phyloP scores from a whole-genome alignment of 2,888 invertebrate species.

The Uloborus plumipes region DNA sequence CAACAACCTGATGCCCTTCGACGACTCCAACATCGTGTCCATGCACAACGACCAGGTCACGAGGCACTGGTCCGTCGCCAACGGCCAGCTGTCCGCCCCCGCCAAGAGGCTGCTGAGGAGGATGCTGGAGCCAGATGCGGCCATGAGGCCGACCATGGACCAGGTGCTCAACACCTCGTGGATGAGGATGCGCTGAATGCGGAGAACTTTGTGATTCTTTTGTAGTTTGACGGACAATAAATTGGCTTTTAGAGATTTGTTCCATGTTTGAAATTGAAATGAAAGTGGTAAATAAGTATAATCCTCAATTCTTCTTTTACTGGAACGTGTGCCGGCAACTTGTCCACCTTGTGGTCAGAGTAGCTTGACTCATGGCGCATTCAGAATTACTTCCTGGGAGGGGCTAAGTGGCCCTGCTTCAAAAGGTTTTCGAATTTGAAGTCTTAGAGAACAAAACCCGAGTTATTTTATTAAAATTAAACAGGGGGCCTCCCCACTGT shows the following conservation, averaged over 20 bases:
- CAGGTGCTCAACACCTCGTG: conserved; percentile 62
- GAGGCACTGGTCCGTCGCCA: conserved; percentile 66
- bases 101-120: conserved; percentile 82
- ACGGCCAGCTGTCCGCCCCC: conserved; percentile 66
- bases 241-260: too few species aligned
- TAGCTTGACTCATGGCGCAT: too few species aligned
- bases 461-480: too few species aligned
- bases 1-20: conserved; percentile 76
- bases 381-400: too few species aligned
- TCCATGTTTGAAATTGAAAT: too few species aligned
- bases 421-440: too few species aligned
- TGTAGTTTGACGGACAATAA: background rate
- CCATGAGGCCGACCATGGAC: conserved; percentile 74
- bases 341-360: too few species aligned
- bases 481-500: too few species aligned
- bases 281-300: background rate
- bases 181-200: conserved; percentile 33
- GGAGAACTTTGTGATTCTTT: background rate
- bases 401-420: too few species aligned
- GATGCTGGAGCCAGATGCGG: conserved; percentile 88
- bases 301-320: too few species aligned
- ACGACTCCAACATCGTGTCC: conserved; percentile 82
- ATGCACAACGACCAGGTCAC: conserved; percentile 81
- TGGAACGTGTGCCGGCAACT: too few species aligned
- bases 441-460: too few species aligned